Percentiles rank a stretch among this genome's conserved stretches.
These are phyloP conservation scores for Antechinus flavipes DNA, from an alignment of 2,113 vertebrate genomes.

Conservation along the genomic window DNA sequence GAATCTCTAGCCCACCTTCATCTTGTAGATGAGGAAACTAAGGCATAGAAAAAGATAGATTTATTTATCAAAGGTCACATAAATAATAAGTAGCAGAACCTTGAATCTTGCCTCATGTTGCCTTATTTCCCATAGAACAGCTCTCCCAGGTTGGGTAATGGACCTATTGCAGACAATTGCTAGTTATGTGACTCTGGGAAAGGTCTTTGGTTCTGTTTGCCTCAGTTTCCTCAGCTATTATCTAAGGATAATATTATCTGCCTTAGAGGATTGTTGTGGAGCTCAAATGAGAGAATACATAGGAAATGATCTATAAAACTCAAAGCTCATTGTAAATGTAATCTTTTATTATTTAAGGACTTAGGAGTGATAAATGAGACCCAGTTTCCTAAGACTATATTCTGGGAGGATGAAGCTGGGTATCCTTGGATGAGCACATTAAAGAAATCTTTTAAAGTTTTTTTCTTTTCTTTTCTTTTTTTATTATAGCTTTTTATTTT, in stretches of 20 bases:
- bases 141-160: not conserved
- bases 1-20: not conserved
- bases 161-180: not conserved
- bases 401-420: not conserved
- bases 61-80: not conserved
- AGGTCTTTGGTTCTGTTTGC: not conserved
- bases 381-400: not conserved
- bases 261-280: not conserved
- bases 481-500: too few relatives aligned
- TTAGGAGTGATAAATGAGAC: not conserved
- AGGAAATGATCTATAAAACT: not conserved
- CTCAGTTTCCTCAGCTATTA: not conserved
- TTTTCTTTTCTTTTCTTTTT: too few relatives aligned
- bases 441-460: not conserved
- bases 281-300: not conserved
- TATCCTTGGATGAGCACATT: not conserved
- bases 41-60: not conserved
- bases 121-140: not conserved
- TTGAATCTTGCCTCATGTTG: not conserved
- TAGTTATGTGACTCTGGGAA: not conserved
- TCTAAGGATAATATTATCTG: not conserved
- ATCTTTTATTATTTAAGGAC: not conserved
- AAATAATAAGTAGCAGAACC: not conserved
- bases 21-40: not conserved
- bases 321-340: not conserved